Evolutionary conservation across 2,888 invertebrate species (phyloP).

Genomic region (Hybos culiciformis): DNA sequence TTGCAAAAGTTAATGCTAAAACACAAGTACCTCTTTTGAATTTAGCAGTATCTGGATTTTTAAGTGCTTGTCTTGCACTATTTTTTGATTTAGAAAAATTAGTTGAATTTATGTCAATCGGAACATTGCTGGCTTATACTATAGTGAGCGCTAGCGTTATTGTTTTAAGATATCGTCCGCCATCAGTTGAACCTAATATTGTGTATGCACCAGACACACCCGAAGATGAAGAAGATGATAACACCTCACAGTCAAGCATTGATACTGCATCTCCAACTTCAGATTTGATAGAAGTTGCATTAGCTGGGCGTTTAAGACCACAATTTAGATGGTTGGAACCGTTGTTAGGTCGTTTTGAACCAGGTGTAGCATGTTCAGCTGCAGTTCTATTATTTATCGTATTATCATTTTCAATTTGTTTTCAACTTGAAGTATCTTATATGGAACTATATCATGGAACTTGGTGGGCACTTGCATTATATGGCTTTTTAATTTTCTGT

Average conservation of each 20-base stretch:
- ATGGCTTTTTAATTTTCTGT: conserved; percentile 46
- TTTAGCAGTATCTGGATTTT: conserved; percentile 59
- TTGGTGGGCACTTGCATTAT: conserved; percentile 56
- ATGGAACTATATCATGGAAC: conserved; percentile 40
- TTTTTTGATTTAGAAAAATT: conserved; percentile 78
- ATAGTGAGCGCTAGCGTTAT: conserved; percentile 85
- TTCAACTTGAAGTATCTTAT: conserved; percentile 49
- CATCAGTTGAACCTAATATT: conserved; percentile 39
- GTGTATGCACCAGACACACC: conserved; percentile 40
- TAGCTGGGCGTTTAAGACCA: conserved; percentile 63
- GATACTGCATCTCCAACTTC: conserved; percentile 44
- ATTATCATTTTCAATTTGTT: conserved; percentile 54
- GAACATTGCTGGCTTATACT: conserved; percentile 75
- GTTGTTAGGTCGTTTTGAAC: conserved; percentile 55
- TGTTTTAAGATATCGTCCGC: conserved; percentile 64
- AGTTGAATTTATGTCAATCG: conserved; percentile 91
- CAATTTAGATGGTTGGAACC: conserved; percentile 63
- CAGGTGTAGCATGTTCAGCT: conserved; percentile 59
- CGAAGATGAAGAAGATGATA: conserved; percentile 42
- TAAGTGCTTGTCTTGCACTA: conserved; percentile 65
- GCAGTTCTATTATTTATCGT: conserved; percentile 57
- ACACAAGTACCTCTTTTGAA: conserved; percentile 71
- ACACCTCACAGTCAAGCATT: conserved; percentile 47
- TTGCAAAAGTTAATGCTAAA: conserved; percentile 60
- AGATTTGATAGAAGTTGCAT: conserved; percentile 42